A percentile compares a stretch with the other conserved stretches of the same genome.
Conservation (phyloP, 1,140 invertebrate species). For the Pseudomyrmex dendroicus region DNA sequence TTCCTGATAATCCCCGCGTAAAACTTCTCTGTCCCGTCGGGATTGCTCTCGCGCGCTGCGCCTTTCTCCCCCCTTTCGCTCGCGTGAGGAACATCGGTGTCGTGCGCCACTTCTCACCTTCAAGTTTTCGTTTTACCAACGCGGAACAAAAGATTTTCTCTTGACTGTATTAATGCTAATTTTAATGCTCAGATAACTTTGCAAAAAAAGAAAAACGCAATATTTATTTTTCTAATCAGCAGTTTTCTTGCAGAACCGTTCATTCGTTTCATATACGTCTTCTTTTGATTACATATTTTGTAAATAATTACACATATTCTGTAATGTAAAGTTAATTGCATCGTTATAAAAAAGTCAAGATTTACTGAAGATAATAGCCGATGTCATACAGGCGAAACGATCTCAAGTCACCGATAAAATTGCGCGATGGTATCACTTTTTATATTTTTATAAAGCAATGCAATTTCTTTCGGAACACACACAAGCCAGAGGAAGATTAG, state of each 20-base stretch:
- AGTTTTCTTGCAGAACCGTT: not conserved
- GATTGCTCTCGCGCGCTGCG: constrained; percentile 73
- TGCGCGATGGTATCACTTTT: too few species aligned
- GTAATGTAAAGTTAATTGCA: not conserved
- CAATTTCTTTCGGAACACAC: not conserved
- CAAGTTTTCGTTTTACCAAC: constrained; percentile 40
- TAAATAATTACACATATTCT: too few species aligned
- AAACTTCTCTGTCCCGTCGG: constrained; percentile 74
- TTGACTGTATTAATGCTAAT: constrained; percentile 10
- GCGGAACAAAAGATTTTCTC: constrained; percentile 16
- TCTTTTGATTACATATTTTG: not conserved
- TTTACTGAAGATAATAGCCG: not conserved
- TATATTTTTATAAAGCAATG: not conserved
- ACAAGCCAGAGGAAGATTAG: constrained; percentile 73
- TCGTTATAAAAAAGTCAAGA: not conserved
- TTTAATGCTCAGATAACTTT: constrained; percentile 1
- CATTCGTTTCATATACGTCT: not conserved
- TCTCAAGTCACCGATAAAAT: too few species aligned
- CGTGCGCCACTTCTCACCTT: constrained; percentile 50
- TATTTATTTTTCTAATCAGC: not conserved
- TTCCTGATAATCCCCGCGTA: constrained; percentile 79
- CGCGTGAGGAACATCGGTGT: constrained; percentile 52
- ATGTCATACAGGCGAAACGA: too few species aligned
- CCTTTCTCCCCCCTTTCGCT: constrained; percentile 54
- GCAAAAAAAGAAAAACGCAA: not conserved